These are phyloP conservation scores for Temnothorax unifasciatus DNA, from an alignment of 2,888 invertebrate species.

Conservation along the genomic window DNA sequence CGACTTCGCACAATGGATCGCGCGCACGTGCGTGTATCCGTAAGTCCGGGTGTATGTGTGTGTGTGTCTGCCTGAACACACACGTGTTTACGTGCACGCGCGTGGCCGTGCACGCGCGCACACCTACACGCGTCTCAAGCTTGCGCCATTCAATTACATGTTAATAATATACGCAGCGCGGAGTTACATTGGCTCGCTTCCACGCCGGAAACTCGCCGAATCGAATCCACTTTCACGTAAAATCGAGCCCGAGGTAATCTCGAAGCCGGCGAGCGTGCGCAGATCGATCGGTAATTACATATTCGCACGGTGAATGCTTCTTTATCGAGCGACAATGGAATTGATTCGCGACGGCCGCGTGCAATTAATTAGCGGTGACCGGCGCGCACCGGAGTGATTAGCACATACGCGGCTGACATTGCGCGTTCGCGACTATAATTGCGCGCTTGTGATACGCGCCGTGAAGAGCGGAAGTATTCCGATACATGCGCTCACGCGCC, in stretches of 20 bases:
- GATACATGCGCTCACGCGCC: not conserved
- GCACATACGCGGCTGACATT: constrained; percentile 54
- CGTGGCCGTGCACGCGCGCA: constrained; percentile 43
- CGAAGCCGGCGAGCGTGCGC: constrained; percentile 42
- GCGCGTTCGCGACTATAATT: constrained; percentile 52
- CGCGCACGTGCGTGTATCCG: constrained; percentile 42
- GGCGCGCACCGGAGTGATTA: constrained; percentile 52
- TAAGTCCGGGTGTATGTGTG: not conserved
- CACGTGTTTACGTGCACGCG: constrained; percentile 16
- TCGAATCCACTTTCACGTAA: constrained; percentile 73
- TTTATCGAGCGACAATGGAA: constrained; percentile 60
- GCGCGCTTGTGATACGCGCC: constrained; percentile 44
- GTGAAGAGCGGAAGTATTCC: constrained; percentile 44
- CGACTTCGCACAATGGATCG: constrained; percentile 82
- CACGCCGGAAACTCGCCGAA: constrained; percentile 72
- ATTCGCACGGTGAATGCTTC: constrained; percentile 69
- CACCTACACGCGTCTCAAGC: constrained; percentile 73
- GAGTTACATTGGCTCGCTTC: constrained; percentile 80
- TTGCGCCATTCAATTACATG: constrained; percentile 85
- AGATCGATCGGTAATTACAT: constrained; percentile 72
- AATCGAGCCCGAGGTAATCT: constrained; percentile 71
- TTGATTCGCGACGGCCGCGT: constrained; percentile 61
- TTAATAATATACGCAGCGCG: constrained; percentile 84
- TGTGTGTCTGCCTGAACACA: constrained; percentile 40
- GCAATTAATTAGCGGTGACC: constrained; percentile 70